Conservation (phyloP, 2,888 invertebrate species). For the Fragum fragum region DNA sequence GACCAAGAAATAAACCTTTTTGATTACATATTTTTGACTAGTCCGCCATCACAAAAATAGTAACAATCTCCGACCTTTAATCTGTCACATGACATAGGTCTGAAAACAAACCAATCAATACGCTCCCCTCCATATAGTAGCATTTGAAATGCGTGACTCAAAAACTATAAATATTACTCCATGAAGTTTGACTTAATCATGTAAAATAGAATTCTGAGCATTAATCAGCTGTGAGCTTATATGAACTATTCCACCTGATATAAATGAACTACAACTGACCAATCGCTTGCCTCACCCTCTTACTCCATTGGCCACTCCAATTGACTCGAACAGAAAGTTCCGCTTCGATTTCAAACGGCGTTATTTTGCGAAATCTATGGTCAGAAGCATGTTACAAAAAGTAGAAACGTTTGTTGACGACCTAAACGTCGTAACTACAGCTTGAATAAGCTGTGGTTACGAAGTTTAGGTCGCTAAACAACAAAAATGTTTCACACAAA, state of each 20-base stretch:
- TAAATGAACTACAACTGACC: too few relatives aligned
- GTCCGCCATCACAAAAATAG: constrained; percentile 22
- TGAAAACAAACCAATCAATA: not conserved
- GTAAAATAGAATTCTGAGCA: not conserved
- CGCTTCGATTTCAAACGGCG: too few relatives aligned
- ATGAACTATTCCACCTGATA: not conserved
- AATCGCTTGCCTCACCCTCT: too few relatives aligned
- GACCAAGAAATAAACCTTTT: constrained; percentile 7
- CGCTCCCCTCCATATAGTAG: not conserved
- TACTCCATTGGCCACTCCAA: too few relatives aligned
- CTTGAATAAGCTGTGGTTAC: too few relatives aligned
- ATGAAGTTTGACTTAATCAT: not conserved
- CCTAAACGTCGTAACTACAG: too few relatives aligned
- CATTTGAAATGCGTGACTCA: not conserved
- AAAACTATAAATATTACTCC: not conserved
- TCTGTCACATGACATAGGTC: not conserved
- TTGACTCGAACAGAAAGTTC: too few relatives aligned
- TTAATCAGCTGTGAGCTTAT: not conserved
- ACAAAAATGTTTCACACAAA: too few relatives aligned
- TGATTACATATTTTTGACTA: constrained; percentile 18
- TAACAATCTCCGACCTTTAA: not conserved
- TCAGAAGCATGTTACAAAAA: too few relatives aligned
- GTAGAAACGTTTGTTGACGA: too few relatives aligned
- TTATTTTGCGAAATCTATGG: too few relatives aligned
- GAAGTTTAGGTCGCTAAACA: too few relatives aligned